phyloP scores from a whole-genome alignment of 2,797 vertebrate species.

The Crax fasciolata region DNA sequence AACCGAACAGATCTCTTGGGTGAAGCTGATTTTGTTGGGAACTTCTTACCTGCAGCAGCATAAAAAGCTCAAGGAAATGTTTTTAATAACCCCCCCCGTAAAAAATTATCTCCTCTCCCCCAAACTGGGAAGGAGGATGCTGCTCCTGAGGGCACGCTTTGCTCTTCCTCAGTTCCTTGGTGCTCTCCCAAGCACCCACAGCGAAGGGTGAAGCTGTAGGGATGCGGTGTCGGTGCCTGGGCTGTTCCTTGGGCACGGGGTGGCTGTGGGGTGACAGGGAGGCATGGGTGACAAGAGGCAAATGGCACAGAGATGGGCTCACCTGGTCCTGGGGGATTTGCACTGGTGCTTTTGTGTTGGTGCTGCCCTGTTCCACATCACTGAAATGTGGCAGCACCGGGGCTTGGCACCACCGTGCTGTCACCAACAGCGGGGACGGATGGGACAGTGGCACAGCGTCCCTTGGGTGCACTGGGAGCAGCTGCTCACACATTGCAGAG shows the following conservation, averaged over 20 bases:
- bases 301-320: too few species aligned
- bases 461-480: not conserved
- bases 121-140: not conserved
- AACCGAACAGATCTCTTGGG: not conserved
- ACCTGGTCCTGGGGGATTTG: not conserved
- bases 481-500: not conserved
- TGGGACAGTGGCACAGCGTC: too few species aligned
- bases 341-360: accelerated
- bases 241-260: not conserved
- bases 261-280: too few species aligned
- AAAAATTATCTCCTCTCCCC: too few species aligned
- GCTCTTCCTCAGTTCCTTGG: not conserved
- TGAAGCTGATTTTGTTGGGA: not conserved
- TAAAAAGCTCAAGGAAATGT: not conserved
- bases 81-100: not conserved
- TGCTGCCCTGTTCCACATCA: not conserved
- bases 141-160: not conserved
- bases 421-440: accelerated
- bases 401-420: not conserved
- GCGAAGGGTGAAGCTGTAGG: too few species aligned
- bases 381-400: not conserved
- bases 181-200: too few species aligned
- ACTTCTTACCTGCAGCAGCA: not conserved
- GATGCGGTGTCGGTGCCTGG: not conserved
- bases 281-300: too few species aligned